These are phyloP conservation scores for Euwallacea similis DNA, from an alignment of 1,140 invertebrate genomes.

Conservation along the genomic window DNA sequence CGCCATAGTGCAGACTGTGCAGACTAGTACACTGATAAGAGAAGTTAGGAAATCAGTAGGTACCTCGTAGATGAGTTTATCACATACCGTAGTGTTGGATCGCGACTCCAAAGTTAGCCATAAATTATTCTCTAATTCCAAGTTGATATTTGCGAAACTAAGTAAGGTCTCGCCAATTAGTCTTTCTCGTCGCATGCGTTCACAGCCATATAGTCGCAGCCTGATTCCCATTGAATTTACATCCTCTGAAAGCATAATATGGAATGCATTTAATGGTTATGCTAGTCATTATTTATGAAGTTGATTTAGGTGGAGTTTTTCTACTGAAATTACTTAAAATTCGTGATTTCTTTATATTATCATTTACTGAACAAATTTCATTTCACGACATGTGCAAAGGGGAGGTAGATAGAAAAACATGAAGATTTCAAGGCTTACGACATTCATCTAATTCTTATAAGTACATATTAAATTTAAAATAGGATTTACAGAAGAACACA, in stretches of 20 bases:
- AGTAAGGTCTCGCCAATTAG: conserved; percentile 89
- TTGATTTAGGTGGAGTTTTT: too few species aligned
- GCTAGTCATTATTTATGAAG: too few species aligned
- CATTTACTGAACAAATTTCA: too few species aligned
- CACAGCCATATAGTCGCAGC: conserved; percentile 87
- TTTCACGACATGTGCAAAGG: too few species aligned
- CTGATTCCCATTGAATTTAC: conserved; percentile 88
- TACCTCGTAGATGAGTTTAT: conserved; percentile 29
- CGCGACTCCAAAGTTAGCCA: conserved; percentile 85
- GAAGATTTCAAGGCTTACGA: too few species aligned
- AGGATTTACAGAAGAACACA: too few species aligned
- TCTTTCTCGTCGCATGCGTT: conserved; percentile 85
- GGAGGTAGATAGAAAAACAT: too few species aligned
- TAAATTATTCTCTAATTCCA: conserved; percentile 85
- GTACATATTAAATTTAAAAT: too few species aligned
- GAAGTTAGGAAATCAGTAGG: conserved; percentile 8
- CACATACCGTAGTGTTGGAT: conserved; percentile 75
- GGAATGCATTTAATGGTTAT: too few species aligned
- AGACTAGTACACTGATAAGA: conserved; percentile 8
- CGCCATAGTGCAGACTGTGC: neutral
- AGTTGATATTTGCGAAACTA: conserved; percentile 83
- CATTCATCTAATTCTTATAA: too few species aligned
- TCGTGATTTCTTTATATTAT: neutral
- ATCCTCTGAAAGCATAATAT: conserved; percentile 65
- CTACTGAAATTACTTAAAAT: neutral